Evolutionary conservation across 2,888 invertebrate genomes (phyloP), one percentile per base, ranked within the genome.

Genomic region (Blastobasis adustella): DNA sequence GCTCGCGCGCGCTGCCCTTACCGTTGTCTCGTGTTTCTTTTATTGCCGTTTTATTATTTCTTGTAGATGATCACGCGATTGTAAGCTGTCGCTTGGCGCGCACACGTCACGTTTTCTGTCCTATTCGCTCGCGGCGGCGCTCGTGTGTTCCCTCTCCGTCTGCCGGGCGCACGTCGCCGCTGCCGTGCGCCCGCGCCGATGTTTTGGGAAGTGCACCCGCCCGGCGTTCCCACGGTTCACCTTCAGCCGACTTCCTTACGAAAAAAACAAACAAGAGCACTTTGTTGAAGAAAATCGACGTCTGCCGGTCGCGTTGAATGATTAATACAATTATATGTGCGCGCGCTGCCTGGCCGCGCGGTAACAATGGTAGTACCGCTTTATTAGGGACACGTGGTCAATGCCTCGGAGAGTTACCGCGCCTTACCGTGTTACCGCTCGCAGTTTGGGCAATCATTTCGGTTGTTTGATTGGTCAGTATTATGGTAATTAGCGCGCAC

Each of bases 121-220:
- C 59, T 59, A 59, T 49, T 86, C 68, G 63, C 37, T 9, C 58
- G 5, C 36, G 49, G 1, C 6, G 42, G 47, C 40, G 37, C 46
- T 45, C 9, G 58, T 52, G 69, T 76, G 46, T 55, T 63, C 43
- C 49, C 46, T 84, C 79, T 77, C 79, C 57, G 63, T 83, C 63
- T 49, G 57, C 56, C 66, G 76, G 81, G 82, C 85, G 82, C 83
- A 82, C 82, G 86, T 84, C 82, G 78, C 74, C 75, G 86, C 85
- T 84, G 87, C 85, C 84, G 86, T 86, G 86, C 86, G 85, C 79
- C 84, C 41, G 41, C 49, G 47, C 47, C 50, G 87, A 86, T 88
- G 89, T 89, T 89, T 89, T 89, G 89, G 89, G 89, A 89, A 89
- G 89, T 87, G 89, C 89, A 88, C 88, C 89, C 86, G 89, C 82